These are phyloP conservation scores for Pachycephus smyrnensis DNA, from an alignment of 2,888 invertebrate genomes.

Conservation along the genomic window DNA sequence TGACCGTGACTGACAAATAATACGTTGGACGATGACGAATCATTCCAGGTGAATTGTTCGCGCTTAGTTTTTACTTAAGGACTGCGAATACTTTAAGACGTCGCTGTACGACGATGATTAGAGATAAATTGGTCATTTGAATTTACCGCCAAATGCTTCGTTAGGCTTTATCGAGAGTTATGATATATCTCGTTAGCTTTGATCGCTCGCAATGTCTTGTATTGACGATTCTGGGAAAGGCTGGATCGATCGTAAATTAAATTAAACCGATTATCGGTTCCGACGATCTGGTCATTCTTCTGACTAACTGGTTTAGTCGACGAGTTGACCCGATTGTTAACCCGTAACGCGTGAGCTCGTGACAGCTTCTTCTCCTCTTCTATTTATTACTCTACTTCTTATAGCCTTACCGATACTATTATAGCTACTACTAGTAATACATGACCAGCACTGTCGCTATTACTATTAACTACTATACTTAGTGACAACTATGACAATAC, in stretches of 20 bases:
- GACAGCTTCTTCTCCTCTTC: neutral
- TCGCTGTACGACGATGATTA: neutral
- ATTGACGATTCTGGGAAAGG: neutral
- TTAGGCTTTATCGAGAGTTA: neutral
- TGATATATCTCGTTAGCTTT: neutral
- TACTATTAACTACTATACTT: neutral
- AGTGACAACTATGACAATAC: neutral
- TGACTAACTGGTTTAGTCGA: conserved; percentile 56
- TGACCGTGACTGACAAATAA: neutral
- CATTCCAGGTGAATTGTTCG: neutral
- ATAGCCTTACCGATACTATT: neutral
- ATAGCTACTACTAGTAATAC: neutral
- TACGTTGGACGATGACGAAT: neutral
- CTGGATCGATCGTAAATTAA: conserved; percentile 50
- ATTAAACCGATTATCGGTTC: conserved; percentile 47
- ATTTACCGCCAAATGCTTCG: neutral
- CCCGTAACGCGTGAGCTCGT: conserved; percentile 27
- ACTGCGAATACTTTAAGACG: neutral
- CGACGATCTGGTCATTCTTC: conserved; percentile 45
- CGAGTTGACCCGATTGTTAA: conserved; percentile 61
- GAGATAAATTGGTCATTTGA: neutral
- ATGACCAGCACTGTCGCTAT: neutral
- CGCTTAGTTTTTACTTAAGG: neutral
- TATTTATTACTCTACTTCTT: conserved; percentile 21
- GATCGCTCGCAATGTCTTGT: neutral